These are phyloP conservation scores for Athalia cordata DNA, from an alignment of 2,888 invertebrate species.

Conservation along the genomic window DNA sequence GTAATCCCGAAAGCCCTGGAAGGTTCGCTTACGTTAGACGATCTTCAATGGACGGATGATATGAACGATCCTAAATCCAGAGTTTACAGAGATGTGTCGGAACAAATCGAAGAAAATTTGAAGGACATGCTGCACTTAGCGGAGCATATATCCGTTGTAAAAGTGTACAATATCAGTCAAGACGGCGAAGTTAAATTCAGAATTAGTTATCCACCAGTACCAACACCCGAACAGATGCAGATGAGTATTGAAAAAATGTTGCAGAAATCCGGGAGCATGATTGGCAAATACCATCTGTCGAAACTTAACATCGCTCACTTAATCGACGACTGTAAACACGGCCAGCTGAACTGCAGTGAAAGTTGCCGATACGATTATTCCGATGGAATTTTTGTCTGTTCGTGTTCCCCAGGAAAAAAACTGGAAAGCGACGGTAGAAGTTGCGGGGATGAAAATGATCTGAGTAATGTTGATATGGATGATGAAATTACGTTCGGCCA, in stretches of 20 bases:
- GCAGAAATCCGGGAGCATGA: slow-evolving; percentile 58
- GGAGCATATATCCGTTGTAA: slow-evolving; percentile 58
- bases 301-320: slow-evolving; percentile 67
- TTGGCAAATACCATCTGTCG: slow-evolving; percentile 65
- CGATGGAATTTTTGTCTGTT: slow-evolving; percentile 80
- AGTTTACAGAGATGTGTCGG: slow-evolving; percentile 78
- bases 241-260: slow-evolving; percentile 63
- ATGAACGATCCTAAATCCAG: slow-evolving; percentile 79
- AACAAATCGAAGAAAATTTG: slow-evolving; percentile 78
- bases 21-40: slow-evolving; percentile 81
- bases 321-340: slow-evolving; percentile 80
- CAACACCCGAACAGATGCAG: slow-evolving; percentile 61
- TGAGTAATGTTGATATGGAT: slow-evolving; percentile 62
- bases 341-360: slow-evolving; percentile 81
- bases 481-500: slow-evolving; percentile 55
- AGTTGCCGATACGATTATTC: slow-evolving; percentile 81
- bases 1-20: slow-evolving; percentile 83
- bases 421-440: slow-evolving; percentile 74
- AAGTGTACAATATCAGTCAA: slow-evolving; percentile 65
- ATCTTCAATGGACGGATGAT: slow-evolving; percentile 78
- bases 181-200: slow-evolving; percentile 67
- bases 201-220: slow-evolving; percentile 63
- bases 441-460: slow-evolving; percentile 69
- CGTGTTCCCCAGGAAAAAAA: slow-evolving; percentile 78
- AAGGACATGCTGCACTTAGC: slow-evolving; percentile 71